Evolutionary conservation across 2,797 vertebrate genomes (phyloP), one percentile per base, ranked within the genome.

Genomic region (Clarias platycephalus): DNA sequence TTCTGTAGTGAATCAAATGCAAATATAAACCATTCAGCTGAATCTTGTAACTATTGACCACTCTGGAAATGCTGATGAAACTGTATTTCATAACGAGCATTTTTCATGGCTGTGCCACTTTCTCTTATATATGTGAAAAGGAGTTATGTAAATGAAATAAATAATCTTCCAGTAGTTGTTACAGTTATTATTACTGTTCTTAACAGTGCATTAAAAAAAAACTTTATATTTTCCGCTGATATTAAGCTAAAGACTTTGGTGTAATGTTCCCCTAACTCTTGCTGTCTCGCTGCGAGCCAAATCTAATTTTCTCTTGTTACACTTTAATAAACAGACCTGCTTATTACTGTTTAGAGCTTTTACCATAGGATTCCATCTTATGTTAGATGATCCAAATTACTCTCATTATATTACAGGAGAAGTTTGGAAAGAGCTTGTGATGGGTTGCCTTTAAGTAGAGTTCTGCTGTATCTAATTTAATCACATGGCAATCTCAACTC

Each of bases 401-500:
- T 57, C 80, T 84, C 85, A 90, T 90, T 80, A 87, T 75, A 80
- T 89, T 89, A 86, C 80, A 77, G 78, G 77, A 78, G 72, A 81
- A 83, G 83, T 85, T 82, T 79, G 77, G 81, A 55, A 79, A 66
- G 70, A 84, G 80, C 74, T 77, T 81, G 75, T 84, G 49, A 88
- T 88, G 86, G 71, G 44, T 60, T 89, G 85, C 82, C 80, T 85
- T 83, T 88, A 85, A 86, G 81, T 76, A 83, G 60, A 85, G 81
- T 83, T 90, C 86, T 70, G 79, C 68, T 4, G 62, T 63, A 31
- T 84, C 77, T 93, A 93, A 94, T 86, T 93, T 80, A 80, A 90
- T 89, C 85, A 89, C 28, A 93, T 88, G 88, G 81, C 91, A 77
- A 90, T 91, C 40, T 85, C 85, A 83, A 89, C 87, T 76, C 24